These are phyloP conservation scores for Cryptoprocta ferox DNA, from an alignment of 2,797 vertebrate species.

Conservation along the genomic window DNA sequence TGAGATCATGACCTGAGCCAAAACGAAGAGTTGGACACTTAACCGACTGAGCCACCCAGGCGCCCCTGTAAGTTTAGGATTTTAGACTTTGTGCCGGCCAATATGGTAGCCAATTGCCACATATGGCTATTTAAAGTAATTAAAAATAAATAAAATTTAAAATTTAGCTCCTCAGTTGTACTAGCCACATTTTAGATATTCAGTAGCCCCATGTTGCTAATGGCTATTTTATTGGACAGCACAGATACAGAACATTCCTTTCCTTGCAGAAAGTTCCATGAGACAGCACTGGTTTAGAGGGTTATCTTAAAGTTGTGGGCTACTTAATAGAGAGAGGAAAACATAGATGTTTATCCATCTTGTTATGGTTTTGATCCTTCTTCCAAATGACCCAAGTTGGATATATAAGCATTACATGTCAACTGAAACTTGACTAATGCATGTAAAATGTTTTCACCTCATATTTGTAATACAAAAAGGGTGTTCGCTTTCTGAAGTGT, in stretches of 20 bases:
- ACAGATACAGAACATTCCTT: not conserved
- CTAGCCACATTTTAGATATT: not conserved
- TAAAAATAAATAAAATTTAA: constrained; percentile 3
- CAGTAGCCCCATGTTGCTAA: not conserved
- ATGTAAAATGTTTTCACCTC: not conserved
- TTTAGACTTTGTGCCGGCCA: not conserved
- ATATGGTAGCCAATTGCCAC: not conserved
- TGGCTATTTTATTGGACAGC: not conserved
- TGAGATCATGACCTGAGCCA: too few species aligned
- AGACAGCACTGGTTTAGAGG: not conserved
- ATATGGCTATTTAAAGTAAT: not conserved
- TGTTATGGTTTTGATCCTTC: not conserved
- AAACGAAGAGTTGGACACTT: too few species aligned
- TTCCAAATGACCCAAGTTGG: not conserved
- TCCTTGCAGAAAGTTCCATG: not conserved
- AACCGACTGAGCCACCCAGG: too few species aligned
- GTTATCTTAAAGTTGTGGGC: not conserved
- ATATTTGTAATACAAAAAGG: not conserved
- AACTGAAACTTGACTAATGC: not conserved
- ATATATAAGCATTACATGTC: not conserved
- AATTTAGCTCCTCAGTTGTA: not conserved
- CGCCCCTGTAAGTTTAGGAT: not conserved
- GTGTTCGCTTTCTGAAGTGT: not conserved
- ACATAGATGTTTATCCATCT: not conserved
- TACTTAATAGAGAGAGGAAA: not conserved